phyloP scores from a whole-genome alignment of 1,140 invertebrate genomes.

The Dysdera silvatica region DNA sequence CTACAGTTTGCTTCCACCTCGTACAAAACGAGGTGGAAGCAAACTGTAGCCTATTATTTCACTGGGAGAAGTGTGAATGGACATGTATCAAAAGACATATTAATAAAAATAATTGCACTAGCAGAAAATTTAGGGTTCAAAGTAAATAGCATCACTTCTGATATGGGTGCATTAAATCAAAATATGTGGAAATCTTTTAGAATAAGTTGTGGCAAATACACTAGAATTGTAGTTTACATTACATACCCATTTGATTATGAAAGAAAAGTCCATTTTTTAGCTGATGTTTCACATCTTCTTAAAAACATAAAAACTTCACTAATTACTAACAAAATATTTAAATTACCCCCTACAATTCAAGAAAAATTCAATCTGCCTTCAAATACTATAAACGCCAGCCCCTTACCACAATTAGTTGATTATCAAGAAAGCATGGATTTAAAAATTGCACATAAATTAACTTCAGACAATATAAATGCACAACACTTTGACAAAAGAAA shows the following conservation, averaged over 20 bases:
- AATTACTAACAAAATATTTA: too few species aligned
- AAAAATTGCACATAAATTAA: too few species aligned
- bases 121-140: neutral
- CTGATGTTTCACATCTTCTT: neutral
- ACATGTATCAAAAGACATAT: neutral
- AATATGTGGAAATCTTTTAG: neutral
- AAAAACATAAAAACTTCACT: slow-evolving; percentile 3
- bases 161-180: neutral
- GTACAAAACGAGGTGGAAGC: neutral
- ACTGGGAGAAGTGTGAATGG: neutral
- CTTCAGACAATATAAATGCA: too few species aligned
- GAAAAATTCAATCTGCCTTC: too few species aligned
- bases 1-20: too few species aligned
- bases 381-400: too few species aligned
- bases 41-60: neutral
- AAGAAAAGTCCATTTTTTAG: neutral
- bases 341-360: too few species aligned
- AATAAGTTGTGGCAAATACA: neutral
- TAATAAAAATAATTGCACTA: neutral
- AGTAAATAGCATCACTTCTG: neutral
- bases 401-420: too few species aligned
- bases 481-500: too few species aligned
- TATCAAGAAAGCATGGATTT: too few species aligned
- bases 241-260: too few species aligned
- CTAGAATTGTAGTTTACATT: neutral